Evolutionary conservation across 2,888 invertebrate genomes (phyloP), one percentile per base, ranked within the genome.

Genomic region (Myopa testacea): DNA sequence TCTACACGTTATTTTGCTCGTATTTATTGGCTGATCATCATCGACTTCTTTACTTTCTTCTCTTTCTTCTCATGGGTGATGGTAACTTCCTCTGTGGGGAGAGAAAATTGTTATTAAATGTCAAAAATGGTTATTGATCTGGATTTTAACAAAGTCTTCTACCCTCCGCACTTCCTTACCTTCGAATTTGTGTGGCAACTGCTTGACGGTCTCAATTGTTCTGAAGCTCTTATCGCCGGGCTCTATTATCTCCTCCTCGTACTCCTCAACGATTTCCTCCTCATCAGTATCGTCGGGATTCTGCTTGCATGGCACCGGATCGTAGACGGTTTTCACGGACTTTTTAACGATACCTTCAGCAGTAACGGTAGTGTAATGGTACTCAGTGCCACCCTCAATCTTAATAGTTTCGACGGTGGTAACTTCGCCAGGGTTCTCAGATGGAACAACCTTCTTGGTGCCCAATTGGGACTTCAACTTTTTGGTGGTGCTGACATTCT

Each of bases 181-280:
- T 83, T 88, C 86, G 77, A 86, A 87, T 78, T 86, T 88, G 68
- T 82, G 81, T 75, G 89, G 88, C 84, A 89, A 82, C 75, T 84
- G 82, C 81, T 86, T 86, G n/a, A 88, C 78, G 60, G 86, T 86
- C 83, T 88, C 88, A 81, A 88, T 84, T 71, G 89, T 89, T 82
- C 83, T 87, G 73, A 88, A 78, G 40, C 84, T 86, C 84, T 88
- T 87, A 83, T 89, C 89, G 55, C 89, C 89, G 4, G 89, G 88
- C 80, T 88, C 89, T 77, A 89, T 89, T 69, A 88, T 86, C 80
- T 89, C 89, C 81, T 89, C 90, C 78, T 89, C 89, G 78, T 89
- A 88, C 76, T 89, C 90, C 80, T 89, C 89, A 60, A 88, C 83
- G 79, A 86, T 85, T 82, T 89, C 89, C 82, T 88, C 88, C 78